Percentiles rank a stretch among this genome's conserved stretches.
These are phyloP conservation scores for Eurytoma californica DNA, from an alignment of 2,888 invertebrate species.

Conservation along the genomic window DNA sequence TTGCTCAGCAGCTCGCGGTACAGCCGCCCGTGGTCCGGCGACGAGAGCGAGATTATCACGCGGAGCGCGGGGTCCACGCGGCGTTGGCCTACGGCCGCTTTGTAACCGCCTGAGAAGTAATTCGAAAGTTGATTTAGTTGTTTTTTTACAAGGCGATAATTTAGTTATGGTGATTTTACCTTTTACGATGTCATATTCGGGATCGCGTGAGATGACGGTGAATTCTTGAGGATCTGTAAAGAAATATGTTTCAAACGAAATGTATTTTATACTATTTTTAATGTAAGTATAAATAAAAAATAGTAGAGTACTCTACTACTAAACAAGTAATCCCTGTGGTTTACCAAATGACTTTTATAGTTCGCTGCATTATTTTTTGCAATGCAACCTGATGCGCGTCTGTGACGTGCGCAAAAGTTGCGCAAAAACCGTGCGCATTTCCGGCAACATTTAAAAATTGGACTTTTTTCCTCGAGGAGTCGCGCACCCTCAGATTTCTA, in stretches of 20 bases:
- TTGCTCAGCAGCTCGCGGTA: conserved; percentile 79
- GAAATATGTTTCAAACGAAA: too few relatives aligned
- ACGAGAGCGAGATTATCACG: conserved; percentile 82
- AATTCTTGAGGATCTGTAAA: conserved; percentile 79
- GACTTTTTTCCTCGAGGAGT: too few relatives aligned
- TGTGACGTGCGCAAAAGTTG: too few relatives aligned
- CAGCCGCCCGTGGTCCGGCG: conserved; percentile 78
- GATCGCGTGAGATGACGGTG: conserved; percentile 80
- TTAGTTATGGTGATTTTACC: conserved; percentile 75
- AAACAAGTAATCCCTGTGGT: too few relatives aligned
- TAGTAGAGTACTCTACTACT: background rate
- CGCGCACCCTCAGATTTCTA: too few relatives aligned
- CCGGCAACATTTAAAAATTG: too few relatives aligned
- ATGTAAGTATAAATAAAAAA: background rate
- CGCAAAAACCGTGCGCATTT: too few relatives aligned
- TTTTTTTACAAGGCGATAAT: background rate
- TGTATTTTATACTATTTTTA: background rate
- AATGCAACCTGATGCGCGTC: too few relatives aligned
- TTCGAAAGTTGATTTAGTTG: conserved; percentile 9
- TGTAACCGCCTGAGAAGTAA: conserved; percentile 80
- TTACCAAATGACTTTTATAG: too few relatives aligned
- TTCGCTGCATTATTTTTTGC: too few relatives aligned
- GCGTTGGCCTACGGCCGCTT: conserved; percentile 83
- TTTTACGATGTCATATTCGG: conserved; percentile 84
- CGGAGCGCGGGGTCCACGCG: conserved; percentile 81